Evolutionary conservation across 2,113 vertebrate genomes (phyloP).

Genomic region (zebrafish (Danio rerio)): GRCz12tu NC_133178.1:56241001-56241500

Average conservation of each 20-base stretch:
- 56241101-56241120: too few species aligned
- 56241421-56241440: slow-evolving; percentile 80
- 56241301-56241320: slow-evolving; percentile 79
- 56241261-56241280: slow-evolving; percentile 70
- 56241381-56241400: slow-evolving; percentile 81
- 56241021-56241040: too few species aligned
- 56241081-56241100: too few species aligned
- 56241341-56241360: slow-evolving; percentile 72
- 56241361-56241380: slow-evolving; percentile 78
- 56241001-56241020: too few species aligned
- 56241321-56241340: slow-evolving; percentile 81
- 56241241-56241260: slow-evolving; percentile 59
- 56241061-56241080: too few species aligned
- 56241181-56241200: slow-evolving; percentile 46
- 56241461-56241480: slow-evolving; percentile 79
- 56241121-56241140: neutral
- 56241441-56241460: slow-evolving; percentile 82
- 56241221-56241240: slow-evolving; percentile 48
- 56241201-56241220: slow-evolving; percentile 60
- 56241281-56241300: slow-evolving; percentile 70
- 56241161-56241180: neutral
- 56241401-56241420: slow-evolving; percentile 75
- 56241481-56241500: slow-evolving; percentile 71
- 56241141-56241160: neutral
- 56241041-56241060: too few species aligned